Evolutionary conservation across 37 sponge, comb jelly and placozoan species (phyloP), one percentile per base, ranked within the genome.

Genomic region (Chondrosia reniformis): DNA sequence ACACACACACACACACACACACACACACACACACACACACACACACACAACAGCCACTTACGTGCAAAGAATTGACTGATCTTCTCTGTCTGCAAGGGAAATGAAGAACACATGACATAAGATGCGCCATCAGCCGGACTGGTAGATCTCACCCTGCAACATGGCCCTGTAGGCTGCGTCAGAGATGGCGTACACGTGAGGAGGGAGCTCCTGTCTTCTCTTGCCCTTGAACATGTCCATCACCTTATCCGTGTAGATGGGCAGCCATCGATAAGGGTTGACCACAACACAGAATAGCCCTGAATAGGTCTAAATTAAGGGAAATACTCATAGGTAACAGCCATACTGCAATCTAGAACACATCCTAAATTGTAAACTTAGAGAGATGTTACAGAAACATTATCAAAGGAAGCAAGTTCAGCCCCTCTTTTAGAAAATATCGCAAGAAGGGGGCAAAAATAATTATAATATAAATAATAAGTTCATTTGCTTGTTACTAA

Each of bases 41-140:
- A 5, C 10, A 1, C 49, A 54, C 6, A 76, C 37, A 17, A 2
- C 55, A 46, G 22, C 55, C 4, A 80, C 95, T 91, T 76, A 95
- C 87, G 99, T 99, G 92, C 96, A 95, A 28, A 99, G 92, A 31
- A 99, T 99, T 19, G 99, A 96, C 83, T 99, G 99, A 67, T 99
- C 84, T 56, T 99, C 99, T 56, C 88, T 91, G 79, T 99, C 99
- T 95, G 43, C 57, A 71, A 19, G 2, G 4, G 33, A 21, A 6
- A 64, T 34, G 66, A 64, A 62, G 63, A 24, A 25, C n/a, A 62
- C 63, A 25, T 9, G 27, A 62, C 63, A 62, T n/a, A 28, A 28
- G 40, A 17, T 37, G 34, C 19, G 22, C 15, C 73, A 40, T 41
- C 34, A 8, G 7, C 9, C 44, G 10, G 10, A 30, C 10, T 63